Percentiles rank a stretch among this genome's conserved stretches.
Evolutionary conservation across 2,797 vertebrate species (phyloP).

Genomic region (Propithecus perrieri): DNA sequence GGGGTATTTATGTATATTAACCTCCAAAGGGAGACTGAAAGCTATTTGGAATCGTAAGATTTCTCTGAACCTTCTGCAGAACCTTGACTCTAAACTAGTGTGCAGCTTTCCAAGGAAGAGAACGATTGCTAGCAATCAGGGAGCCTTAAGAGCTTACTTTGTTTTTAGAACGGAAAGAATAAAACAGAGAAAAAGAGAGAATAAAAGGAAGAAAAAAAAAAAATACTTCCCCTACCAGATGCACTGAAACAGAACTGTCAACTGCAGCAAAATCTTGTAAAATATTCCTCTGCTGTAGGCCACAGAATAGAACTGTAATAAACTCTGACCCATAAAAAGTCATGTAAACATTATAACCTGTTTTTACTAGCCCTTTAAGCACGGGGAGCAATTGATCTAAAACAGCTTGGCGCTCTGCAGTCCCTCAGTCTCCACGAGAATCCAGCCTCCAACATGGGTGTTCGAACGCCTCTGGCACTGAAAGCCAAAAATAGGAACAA

Average conservation of each 20-base stretch:
- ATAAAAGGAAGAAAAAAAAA: neutral
- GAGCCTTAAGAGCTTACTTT: neutral
- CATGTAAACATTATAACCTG: slow-evolving; percentile 88
- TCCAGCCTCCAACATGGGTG: slow-evolving; percentile 80
- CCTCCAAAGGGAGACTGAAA: neutral
- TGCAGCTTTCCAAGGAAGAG: neutral
- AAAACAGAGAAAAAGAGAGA: slow-evolving; percentile 38
- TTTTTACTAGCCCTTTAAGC: slow-evolving; percentile 87
- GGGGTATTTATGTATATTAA: neutral
- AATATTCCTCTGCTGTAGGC: slow-evolving; percentile 84
- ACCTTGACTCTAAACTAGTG: neutral
- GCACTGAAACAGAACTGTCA: slow-evolving; percentile 82
- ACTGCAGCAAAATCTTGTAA: slow-evolving; percentile 81
- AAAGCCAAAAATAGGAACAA: slow-evolving; percentile 78
- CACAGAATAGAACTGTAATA: slow-evolving; percentile 83
- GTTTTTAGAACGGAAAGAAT: neutral
- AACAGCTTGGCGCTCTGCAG: slow-evolving; percentile 76
- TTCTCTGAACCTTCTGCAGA: neutral
- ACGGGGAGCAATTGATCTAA: slow-evolving; percentile 86
- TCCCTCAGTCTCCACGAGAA: slow-evolving; percentile 76
- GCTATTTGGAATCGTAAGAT: neutral
- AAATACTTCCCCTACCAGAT: slow-evolving; percentile 61
- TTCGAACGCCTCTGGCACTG: slow-evolving; percentile 77
- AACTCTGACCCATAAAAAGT: slow-evolving; percentile 88
- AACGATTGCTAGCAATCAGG: neutral